A percentile compares a stretch with the other conserved stretches of the same genome.
Evolutionary conservation across 2,888 invertebrate genomes (phyloP).

Genomic region (Troides oblongomaculatus): DNA sequence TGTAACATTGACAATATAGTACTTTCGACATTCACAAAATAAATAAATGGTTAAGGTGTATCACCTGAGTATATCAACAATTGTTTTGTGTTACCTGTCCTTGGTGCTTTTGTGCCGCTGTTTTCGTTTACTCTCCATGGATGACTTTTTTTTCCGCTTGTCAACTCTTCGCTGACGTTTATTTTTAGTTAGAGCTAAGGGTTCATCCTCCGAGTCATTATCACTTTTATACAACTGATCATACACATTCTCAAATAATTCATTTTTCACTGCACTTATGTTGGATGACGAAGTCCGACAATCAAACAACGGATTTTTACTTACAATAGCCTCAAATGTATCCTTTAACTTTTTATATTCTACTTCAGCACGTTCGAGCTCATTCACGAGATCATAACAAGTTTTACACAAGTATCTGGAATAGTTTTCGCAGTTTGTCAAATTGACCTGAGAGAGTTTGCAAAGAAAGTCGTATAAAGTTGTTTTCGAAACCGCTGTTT

Average conservation of each 20-base stretch:
- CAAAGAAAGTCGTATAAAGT: constrained; percentile 53
- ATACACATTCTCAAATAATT: constrained; percentile 34
- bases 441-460: constrained; percentile 51
- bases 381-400: constrained; percentile 62
- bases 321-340: constrained; percentile 62
- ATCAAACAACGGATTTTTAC: constrained; percentile 64
- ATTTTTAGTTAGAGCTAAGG: constrained; percentile 59
- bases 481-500: constrained; percentile 50
- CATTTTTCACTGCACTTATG: constrained; percentile 42
- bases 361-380: constrained; percentile 63
- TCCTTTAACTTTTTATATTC: constrained; percentile 64
- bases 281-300: constrained; percentile 41
- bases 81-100: constrained; percentile 39
- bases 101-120: constrained; percentile 36
- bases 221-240: constrained; percentile 30
- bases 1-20: too few species aligned
- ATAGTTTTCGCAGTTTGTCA: constrained; percentile 42
- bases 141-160: constrained; percentile 58
- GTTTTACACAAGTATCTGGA: constrained; percentile 56
- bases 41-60: too few species aligned
- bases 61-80: background rate
- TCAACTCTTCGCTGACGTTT: constrained; percentile 53
- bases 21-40: too few species aligned
- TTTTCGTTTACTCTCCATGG: constrained; percentile 41
- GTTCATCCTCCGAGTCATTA: constrained; percentile 64